These are phyloP conservation scores for Lepidurus arcticus DNA, from an alignment of 1,140 invertebrate species.

Conservation along the genomic window DNA sequence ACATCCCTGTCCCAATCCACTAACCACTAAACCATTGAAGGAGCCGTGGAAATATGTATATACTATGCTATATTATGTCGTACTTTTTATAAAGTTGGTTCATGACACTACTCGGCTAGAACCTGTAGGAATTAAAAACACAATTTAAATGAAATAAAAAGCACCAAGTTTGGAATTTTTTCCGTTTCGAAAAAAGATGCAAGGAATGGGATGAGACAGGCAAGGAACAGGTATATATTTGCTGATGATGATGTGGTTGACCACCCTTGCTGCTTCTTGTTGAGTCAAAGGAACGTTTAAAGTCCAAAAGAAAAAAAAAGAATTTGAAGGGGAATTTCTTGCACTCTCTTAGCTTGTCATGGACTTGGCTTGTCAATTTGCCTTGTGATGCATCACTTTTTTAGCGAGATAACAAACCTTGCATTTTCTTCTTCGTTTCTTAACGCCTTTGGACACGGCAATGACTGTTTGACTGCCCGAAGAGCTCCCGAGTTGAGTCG, in stretches of 20 bases:
- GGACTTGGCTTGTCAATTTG: neutral
- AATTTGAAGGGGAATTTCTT: neutral
- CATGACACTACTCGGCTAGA: no score
- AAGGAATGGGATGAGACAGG: no score
- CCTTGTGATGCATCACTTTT: conserved; percentile 21
- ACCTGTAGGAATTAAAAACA: no score
- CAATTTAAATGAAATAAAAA: no score
- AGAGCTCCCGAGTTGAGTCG: neutral
- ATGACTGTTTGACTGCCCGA: neutral
- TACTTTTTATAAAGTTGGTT: no score
- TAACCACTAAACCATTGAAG: neutral
- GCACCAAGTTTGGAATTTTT: no score
- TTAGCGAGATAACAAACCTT: neutral
- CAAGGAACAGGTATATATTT: neutral
- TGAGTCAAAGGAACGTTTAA: neutral
- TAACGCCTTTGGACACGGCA: neutral
- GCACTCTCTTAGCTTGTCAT: neutral
- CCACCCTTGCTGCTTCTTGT: neutral
- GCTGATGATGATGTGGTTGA: neutral
- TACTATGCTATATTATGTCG: no score
- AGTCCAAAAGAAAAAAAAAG: neutral
- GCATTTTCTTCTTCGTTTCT: neutral
- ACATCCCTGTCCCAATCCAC: conserved; percentile 17
- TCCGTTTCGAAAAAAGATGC: no score
- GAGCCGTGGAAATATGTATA: no score